Evolutionary conservation across 2,113 vertebrate genomes (phyloP), one percentile per base, ranked within the genome.

Genomic region (Centropus unirufus): DNA sequence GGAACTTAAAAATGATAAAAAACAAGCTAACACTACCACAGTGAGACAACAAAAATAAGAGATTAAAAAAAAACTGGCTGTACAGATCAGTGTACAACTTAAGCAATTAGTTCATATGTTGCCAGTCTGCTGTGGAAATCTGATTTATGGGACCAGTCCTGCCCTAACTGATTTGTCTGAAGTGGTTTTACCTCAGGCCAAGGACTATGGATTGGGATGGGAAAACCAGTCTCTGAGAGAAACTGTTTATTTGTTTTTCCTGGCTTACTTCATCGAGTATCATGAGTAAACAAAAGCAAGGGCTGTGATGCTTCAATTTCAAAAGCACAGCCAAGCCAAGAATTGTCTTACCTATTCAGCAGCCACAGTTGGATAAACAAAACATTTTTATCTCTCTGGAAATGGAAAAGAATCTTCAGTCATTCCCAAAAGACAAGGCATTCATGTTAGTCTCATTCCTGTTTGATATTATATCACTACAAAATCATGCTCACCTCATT

Each of bases 151-250:
- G 47, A 69, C 2, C 2, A 86, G 39, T 51, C 12, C 54, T 68
- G 46, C 26, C 32, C 82, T 81, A 70, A 67, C n/a, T 27, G 26
- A 89, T 27, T 39, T 76, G 24, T 79, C 67, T 91, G 93, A 92
- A 95, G 90, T 86, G 58, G 62, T 94, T 96, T 96, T 66, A 81
- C 85, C 59, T 74, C 59, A 92, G 82, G 49, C 42, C 55, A 92
- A 74, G 69, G 24, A 81, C 87, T 89, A 80, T 26, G 57, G 54
- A 80, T 73, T 73, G 26, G 57, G 64, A 90, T 87, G 51, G 51
- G 42, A 75, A 84, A 87, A 93, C 74, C 0, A 1, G 42, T 75
- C 88, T 82, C 76, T 83, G 44, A 90, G 54, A 85, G 42, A 63
- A 49, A 49, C 47, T 47, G 22, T 46, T 18, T 14, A 18, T 5